These are phyloP conservation scores for Gyrodactylus salaris DNA, from an alignment of 1,140 invertebrate genomes.

Conservation along the genomic window DNA sequence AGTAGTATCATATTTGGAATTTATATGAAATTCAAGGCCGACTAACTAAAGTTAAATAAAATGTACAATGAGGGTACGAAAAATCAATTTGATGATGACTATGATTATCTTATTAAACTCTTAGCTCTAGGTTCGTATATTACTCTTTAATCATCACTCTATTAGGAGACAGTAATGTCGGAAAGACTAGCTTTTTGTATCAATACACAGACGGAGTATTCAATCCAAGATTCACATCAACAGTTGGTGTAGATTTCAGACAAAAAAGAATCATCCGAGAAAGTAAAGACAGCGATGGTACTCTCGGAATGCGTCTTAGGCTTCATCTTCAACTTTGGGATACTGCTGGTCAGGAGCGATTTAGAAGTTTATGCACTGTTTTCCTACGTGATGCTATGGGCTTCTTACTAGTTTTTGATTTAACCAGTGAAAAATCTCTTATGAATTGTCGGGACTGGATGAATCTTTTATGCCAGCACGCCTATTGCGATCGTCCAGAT, in stretches of 20 bases:
- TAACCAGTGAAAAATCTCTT: slow-evolving; percentile 75
- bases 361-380: slow-evolving; percentile 66
- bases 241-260: slow-evolving; percentile 98
- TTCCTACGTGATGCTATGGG: slow-evolving; percentile 97
- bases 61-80: neutral
- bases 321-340: slow-evolving; percentile 7
- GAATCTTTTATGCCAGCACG: slow-evolving; percentile 27
- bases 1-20: neutral
- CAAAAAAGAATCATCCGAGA: slow-evolving; percentile 3
- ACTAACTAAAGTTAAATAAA: neutral
- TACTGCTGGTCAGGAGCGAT: slow-evolving; percentile 22
- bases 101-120: slow-evolving; percentile 8
- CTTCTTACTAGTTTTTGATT: slow-evolving; percentile 66
- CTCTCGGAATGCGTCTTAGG: neutral
- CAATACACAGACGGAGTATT: slow-evolving; percentile 97
- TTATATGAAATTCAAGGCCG: neutral
- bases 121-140: slow-evolving; percentile 1
- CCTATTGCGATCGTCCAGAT: slow-evolving; percentile 70
- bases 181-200: slow-evolving; percentile 94
- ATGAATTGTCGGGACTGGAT: slow-evolving; percentile 76
- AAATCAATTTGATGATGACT: slow-evolving; percentile 6
- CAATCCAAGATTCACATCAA: slow-evolving; percentile 91
- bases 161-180: slow-evolving; percentile 69
- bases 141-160: neutral
- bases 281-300: slow-evolving; percentile 1